Evolutionary conservation across 1,140 invertebrate genomes (phyloP).

Genomic region (Hestina assimilis): DNA sequence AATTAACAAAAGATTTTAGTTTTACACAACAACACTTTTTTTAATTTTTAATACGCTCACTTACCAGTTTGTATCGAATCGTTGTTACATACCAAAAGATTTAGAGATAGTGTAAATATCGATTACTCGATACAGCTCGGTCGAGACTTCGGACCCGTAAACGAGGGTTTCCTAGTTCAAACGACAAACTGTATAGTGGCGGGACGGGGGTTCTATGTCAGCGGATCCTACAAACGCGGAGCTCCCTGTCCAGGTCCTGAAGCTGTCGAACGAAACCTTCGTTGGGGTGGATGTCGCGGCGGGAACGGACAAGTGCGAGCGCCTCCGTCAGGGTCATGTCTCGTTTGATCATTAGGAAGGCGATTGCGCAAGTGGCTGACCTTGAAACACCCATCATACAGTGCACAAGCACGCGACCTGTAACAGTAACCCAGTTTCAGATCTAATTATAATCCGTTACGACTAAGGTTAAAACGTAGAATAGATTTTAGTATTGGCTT

Average conservation of each 20-base stretch:
- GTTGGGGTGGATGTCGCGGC: slow-evolving; percentile 87
- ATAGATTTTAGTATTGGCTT: no score
- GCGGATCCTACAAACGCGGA: slow-evolving; percentile 62
- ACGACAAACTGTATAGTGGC: slow-evolving; percentile 41
- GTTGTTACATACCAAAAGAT: background rate
- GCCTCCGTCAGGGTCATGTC: slow-evolving; percentile 88
- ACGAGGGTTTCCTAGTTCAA: slow-evolving; percentile 34
- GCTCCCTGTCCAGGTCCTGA: slow-evolving; percentile 83
- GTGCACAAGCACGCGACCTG: slow-evolving; percentile 89
- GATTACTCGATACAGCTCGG: slow-evolving; percentile 48
- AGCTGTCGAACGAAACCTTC: slow-evolving; percentile 89
- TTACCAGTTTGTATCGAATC: slow-evolving; percentile 5
- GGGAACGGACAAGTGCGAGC: slow-evolving; percentile 82
- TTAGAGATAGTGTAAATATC: slow-evolving; percentile 31
- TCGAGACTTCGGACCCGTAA: slow-evolving; percentile 59
- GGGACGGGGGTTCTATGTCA: slow-evolving; percentile 56
- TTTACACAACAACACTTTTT: slow-evolving; percentile 11
- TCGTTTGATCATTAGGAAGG: slow-evolving; percentile 90
- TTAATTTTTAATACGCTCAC: slow-evolving; percentile 1
- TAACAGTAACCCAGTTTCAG: slow-evolving; percentile 9
- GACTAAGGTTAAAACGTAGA: background rate
- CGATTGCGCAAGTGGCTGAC: slow-evolving; percentile 88
- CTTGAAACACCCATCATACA: slow-evolving; percentile 90
- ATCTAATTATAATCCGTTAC: background rate
- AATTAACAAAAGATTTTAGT: slow-evolving; percentile 9